Evolutionary conservation across 2,888 invertebrate species (phyloP).

Genomic region (Tortrix viridana): DNA sequence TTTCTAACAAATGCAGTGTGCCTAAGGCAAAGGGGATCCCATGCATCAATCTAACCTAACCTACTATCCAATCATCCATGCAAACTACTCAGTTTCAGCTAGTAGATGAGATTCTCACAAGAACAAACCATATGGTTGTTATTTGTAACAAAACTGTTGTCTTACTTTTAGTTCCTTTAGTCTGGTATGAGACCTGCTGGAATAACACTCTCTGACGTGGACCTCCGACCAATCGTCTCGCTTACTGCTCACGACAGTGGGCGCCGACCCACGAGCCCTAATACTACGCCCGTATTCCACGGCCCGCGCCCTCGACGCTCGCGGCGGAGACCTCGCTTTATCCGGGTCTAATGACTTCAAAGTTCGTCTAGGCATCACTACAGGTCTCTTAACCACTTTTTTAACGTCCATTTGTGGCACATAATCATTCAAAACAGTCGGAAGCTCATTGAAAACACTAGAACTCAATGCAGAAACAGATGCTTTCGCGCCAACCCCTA

Average conservation of each 20-base stretch:
- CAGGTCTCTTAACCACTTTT: conserved; percentile 52
- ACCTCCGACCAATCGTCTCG: conserved; percentile 56
- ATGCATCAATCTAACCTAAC: no score
- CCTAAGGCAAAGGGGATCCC: no score
- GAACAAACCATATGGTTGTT: no score
- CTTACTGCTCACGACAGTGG: conserved; percentile 51
- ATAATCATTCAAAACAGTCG: conserved; percentile 68
- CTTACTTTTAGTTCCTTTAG: conserved; percentile 69
- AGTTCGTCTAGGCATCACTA: conserved; percentile 70
- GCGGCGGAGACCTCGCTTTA: conserved; percentile 53
- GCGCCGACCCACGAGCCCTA: conserved; percentile 56
- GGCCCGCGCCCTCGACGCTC: conserved; percentile 44
- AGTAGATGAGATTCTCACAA: no score
- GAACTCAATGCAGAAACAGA: conserved; percentile 62
- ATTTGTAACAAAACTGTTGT: neutral
- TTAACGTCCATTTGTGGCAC: conserved; percentile 50
- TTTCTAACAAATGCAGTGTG: no score
- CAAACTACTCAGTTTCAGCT: no score
- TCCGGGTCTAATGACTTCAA: conserved; percentile 65
- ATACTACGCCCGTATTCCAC: conserved; percentile 46
- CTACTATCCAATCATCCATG: no score
- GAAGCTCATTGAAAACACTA: conserved; percentile 66
- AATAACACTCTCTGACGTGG: conserved; percentile 59
- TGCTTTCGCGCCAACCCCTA: conserved; percentile 68
- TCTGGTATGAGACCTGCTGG: conserved; percentile 66